phyloP scores from a whole-genome alignment of 1,140 invertebrate species.

The Drosophila sproati region DNA sequence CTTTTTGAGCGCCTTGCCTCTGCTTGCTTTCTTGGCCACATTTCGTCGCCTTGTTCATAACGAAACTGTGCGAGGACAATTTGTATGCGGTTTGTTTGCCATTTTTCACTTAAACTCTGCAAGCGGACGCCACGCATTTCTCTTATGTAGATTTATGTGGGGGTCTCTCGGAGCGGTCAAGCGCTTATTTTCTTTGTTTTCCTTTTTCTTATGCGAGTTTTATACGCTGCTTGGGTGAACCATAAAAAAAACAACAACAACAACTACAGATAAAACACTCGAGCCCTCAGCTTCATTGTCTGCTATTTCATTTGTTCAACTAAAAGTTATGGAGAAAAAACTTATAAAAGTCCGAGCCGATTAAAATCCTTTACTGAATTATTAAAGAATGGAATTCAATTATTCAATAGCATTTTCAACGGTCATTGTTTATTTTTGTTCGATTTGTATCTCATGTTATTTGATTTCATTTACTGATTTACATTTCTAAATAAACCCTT shows the following conservation, averaged over 20 bases:
- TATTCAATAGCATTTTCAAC: neutral
- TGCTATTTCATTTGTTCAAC: neutral
- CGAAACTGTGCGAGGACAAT: constrained; percentile 55
- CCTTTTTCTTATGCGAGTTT: constrained; percentile 30
- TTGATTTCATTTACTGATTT: constrained; percentile 9
- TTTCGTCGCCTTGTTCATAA: constrained; percentile 65
- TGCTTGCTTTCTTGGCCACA: constrained; percentile 47
- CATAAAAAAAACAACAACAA: constrained; percentile 9
- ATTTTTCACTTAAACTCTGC: constrained; percentile 73
- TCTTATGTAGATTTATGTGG: constrained; percentile 74
- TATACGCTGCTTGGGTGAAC: neutral
- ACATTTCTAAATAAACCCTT: neutral
- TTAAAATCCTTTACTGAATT: neutral
- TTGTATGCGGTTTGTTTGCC: constrained; percentile 79
- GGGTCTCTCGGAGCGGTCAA: constrained; percentile 54
- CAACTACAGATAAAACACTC: constrained; percentile 1
- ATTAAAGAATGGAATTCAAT: too few species aligned
- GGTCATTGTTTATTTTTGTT: constrained; percentile 4
- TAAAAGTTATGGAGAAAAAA: neutral
- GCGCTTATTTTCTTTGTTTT: constrained; percentile 42
- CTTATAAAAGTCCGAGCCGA: neutral
- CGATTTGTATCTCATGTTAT: constrained; percentile 6
- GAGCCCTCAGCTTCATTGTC: constrained; percentile 9
- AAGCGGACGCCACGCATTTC: constrained; percentile 29
- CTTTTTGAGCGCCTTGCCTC: constrained; percentile 25